Conservation (phyloP, 2,888 invertebrate species). For the Euzetes globulus region DNA sequence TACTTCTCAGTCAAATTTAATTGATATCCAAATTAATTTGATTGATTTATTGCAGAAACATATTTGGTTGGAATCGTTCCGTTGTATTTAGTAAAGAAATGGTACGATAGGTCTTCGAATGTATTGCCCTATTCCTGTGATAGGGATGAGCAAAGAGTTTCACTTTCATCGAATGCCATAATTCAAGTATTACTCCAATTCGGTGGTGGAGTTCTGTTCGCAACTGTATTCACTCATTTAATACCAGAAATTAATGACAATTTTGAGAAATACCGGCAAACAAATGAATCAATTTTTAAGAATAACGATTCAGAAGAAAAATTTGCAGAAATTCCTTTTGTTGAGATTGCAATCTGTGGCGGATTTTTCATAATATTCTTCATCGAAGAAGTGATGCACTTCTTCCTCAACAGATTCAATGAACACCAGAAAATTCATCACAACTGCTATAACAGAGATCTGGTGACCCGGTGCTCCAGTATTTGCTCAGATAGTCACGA, state of each 20-base stretch:
- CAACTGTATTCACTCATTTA: conserved; percentile 71
- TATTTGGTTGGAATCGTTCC: conserved; percentile 16
- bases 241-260: conserved; percentile 68
- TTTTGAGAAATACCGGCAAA: conserved; percentile 50
- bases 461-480: not conserved
- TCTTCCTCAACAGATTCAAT: conserved; percentile 33
- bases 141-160: not conserved
- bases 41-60: not conserved
- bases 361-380: conserved; percentile 70
- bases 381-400: conserved; percentile 58
- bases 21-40: not conserved
- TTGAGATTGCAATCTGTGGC: conserved; percentile 63
- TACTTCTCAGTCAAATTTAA: not conserved
- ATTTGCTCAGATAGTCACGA: not conserved
- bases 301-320: not conserved
- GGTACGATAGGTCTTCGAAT: not conserved
- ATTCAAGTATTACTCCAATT: conserved; percentile 47
- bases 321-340: conserved; percentile 54
- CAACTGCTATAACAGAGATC: conserved; percentile 20
- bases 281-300: not conserved
- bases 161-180: not conserved
- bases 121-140: not conserved
- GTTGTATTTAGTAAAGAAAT: not conserved
- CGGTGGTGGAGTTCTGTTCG: conserved; percentile 72
- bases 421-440: conserved; percentile 11